Evolutionary conservation across 1,140 invertebrate genomes (phyloP), one percentile per base, ranked within the genome.

Genomic region (Monomorium pharaonis): DNA sequence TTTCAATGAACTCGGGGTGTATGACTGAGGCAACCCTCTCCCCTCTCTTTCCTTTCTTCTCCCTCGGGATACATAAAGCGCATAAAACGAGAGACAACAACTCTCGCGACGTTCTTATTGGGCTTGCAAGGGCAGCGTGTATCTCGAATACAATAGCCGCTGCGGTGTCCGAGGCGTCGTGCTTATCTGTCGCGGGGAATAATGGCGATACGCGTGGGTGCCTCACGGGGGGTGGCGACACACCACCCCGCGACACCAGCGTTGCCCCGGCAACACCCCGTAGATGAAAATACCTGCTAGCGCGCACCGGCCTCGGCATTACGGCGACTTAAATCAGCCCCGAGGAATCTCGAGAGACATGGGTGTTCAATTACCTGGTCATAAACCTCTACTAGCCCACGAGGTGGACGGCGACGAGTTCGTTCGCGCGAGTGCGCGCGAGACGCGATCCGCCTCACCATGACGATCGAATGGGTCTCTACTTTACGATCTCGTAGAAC

Each of bases 361-460:
- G 90, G 91, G 92, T 93, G 92, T 93, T 93, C 91, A 92, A 93
- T 93, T 93, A 93, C 91, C 84, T 86, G 91, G 87, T 88, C 92
- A 88, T 93, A 93, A 93, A 93, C 89, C 90, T 92, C 87, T 88
- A 88, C 89, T 90, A 89, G 88, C 90, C 90, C 83, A 91, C 90
- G 84, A 88, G 60, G 85, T 85, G 86, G 85, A 87, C 78, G 54
- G 49, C 88, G 89, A 89, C 88, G 88, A 89, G 88, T 86, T 63
- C 37, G 88, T 89, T 89, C 75, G 88, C 85, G 85, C 88, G 86
- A 49, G 58, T 42, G 56, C 87, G 62, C 65, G 77, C 84, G 70
- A 76, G 58, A 54, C 85, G 78, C 88, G 85, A 86, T 89, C 88
- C 70, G 77, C 84, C 84, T 89, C 87, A 85, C 85, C 89, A 51